Conservation (phyloP, 2,113 vertebrate genomes). For the Pholis gunnellus region DNA sequence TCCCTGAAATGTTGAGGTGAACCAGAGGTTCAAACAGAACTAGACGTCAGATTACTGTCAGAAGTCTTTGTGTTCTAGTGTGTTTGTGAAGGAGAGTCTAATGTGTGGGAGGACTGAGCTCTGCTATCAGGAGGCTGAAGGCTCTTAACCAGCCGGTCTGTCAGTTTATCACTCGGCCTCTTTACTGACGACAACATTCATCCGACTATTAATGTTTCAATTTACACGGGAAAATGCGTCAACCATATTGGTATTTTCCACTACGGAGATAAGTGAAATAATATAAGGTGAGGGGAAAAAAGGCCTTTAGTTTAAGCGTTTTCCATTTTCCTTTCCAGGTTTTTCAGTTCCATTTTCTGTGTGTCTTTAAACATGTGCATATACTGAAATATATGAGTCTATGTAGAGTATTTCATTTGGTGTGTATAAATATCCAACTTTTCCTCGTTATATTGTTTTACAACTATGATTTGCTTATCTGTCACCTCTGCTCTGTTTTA, state of each 20-base stretch:
- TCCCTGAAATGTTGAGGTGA: not conserved
- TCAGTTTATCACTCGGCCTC: constrained; percentile 5
- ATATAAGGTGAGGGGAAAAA: not conserved
- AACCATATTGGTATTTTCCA: not conserved
- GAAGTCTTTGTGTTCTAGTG: not conserved
- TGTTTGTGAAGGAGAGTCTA: not conserved
- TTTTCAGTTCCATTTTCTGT: not conserved
- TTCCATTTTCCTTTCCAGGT: not conserved
- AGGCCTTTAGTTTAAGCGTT: not conserved
- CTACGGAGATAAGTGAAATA: too few species aligned
- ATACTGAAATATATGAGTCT: not conserved
- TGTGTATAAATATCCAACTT: not conserved
- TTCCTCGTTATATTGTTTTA: not conserved
- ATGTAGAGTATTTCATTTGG: not conserved
- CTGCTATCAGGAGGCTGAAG: constrained; percentile 15
- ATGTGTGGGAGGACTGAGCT: constrained; percentile 7
- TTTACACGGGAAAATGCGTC: not conserved
- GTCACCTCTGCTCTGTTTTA: not conserved
- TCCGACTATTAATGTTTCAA: constrained; percentile 4
- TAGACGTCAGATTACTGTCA: not conserved
- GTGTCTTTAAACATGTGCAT: not conserved
- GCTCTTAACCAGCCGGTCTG: not conserved
- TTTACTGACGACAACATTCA: not conserved
- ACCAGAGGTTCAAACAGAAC: not conserved
- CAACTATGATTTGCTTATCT: not conserved